Percentiles rank a stretch among this genome's conserved stretches.
phyloP scores from a whole-genome alignment of 37 sponge, comb jelly and placozoan species.

The Ephydatia muelleri region DNA sequence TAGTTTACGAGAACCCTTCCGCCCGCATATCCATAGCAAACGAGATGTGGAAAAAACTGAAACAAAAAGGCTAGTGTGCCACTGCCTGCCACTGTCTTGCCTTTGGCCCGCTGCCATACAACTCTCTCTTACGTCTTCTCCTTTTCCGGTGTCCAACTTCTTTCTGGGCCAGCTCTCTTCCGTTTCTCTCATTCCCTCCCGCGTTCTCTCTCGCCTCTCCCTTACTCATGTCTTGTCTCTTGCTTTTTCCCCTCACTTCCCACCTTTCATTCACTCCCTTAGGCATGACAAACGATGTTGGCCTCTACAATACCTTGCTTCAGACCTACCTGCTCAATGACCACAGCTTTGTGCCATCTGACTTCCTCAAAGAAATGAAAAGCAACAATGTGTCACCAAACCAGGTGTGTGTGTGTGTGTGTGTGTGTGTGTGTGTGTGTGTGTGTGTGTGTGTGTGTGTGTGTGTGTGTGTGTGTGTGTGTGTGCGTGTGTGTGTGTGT shows the following conservation, averaged over 20 bases:
- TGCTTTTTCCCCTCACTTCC: background rate
- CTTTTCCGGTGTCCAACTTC: too few species aligned
- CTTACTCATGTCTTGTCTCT: background rate
- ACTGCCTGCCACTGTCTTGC: background rate
- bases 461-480: too few species aligned
- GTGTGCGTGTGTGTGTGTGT: too few species aligned
- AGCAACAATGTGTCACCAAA: constrained; percentile 24
- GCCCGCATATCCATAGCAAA: constrained; percentile 9
- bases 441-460: too few species aligned
- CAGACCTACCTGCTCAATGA: constrained; percentile 21
- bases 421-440: too few species aligned
- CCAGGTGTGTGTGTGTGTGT: constrained; percentile 17
- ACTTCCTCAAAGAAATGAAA: constrained; percentile 38
- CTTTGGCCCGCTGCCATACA: background rate
- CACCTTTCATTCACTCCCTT: background rate
- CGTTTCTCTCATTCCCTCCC: background rate
- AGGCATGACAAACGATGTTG: constrained; percentile 10
- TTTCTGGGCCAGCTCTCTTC: background rate
- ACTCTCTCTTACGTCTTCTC: too few species aligned
- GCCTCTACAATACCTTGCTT: constrained; percentile 39
- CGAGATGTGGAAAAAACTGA: constrained; percentile 22
- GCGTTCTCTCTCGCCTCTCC: background rate
- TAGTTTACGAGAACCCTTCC: constrained; percentile 14
- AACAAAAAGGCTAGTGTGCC: constrained; percentile 16
- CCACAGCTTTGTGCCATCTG: constrained; percentile 31